Base-by-base conservation (phyloP, 2,113 vertebrate species). In the Forbesichthys agassizii region DNA sequence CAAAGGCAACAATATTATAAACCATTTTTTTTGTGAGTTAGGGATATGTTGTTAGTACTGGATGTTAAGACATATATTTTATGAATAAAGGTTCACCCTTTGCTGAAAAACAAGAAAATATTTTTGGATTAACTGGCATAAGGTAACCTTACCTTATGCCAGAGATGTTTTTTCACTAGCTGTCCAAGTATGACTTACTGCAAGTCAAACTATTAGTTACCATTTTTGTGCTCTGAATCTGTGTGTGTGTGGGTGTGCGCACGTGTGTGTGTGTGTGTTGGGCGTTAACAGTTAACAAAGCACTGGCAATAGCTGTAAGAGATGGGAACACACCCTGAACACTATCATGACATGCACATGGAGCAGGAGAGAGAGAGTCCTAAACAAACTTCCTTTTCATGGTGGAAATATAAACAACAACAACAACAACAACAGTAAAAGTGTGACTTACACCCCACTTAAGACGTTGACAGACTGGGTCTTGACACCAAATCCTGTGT, bases 381-480 rank as follows among this genome's bases (percentile, higher is more conserved):
- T 11, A 27, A 27, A 27, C 27, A 27, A 66, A 11, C 61, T 61
- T 61, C 47, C n/a, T 18, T 48, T 48, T 56, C 2, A 20, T 8
- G 54, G 20, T 20, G 9, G 4, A 56, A 3, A 47, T 48, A 3
- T 7, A 10, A 16, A 9, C 27, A 27, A 27, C 27, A 18, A 61
- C 27, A 27, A 27, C 27, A 18, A 61, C 3, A 64, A 12, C 47
- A 9, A 59, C 47, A 46, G n/a, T 12, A 9, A 9, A 48, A 47
- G 5, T 55, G 68, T 54, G 27, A 96, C 98, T 96, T 93, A 99
- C 98, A 96, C 93, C 84, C 97, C 97, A 80, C 91, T 92, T 16
- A 93, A 80, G 9, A 99, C 93, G 2, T 94, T 82, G 77, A 94
- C 86, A 1, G 98, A 99, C 79, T 95, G 94, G 16, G 95, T 96